Base-by-base conservation (phyloP, 2,888 invertebrate genomes). In the Ganaspis brasiliensis region DNA sequence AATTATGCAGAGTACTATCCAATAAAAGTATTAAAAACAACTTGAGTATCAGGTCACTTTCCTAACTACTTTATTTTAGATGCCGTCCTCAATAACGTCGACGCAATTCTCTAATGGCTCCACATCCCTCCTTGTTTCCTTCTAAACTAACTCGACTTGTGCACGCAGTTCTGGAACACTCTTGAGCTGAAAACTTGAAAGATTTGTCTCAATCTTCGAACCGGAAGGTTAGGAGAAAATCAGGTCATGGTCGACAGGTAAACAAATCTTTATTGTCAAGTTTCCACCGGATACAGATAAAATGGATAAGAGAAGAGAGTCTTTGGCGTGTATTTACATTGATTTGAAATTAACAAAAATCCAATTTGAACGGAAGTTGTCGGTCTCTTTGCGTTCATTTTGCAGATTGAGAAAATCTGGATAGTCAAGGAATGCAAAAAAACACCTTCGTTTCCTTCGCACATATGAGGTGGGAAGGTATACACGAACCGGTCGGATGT, bases 401-500 rank as follows among this genome's bases (percentile, higher is more conserved):
- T 49, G 14, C 26, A 26, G 45, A 21, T 67, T 26, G 45, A 61
- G 37, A 35, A 26, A 71, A 70, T 40, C 16, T 71, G 14, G 49
- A 74, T 73, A 70, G 45, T 24, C 5, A 71, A 14, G 52, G 75
- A 74, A 40, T 72, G 73, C 31, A 74, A 75, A 75, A 76, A 59
- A 72, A 75, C 73, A 55, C 52, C 52, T 75, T 26, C 76, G 75
- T 78, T 75, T 73, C 61, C 72, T 72, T 74, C 72, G 77, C 59
- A 52, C 73, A 81, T 77, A 76, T 76, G 80, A 73, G 76, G 78
- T 75, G 77, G 45, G 75, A 74, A 76, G 49, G 74, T 67, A n/a
- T n/a, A n/a, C n/a, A 76, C 75, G 77, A 88, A 88, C 88, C 86
- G 87, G 88, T 87, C 84, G 78, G 84, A 85, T 84, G 84, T 81